These are phyloP conservation scores for Timema podura DNA, from an alignment of 2,888 invertebrate genomes.

Conservation along the genomic window DNA sequence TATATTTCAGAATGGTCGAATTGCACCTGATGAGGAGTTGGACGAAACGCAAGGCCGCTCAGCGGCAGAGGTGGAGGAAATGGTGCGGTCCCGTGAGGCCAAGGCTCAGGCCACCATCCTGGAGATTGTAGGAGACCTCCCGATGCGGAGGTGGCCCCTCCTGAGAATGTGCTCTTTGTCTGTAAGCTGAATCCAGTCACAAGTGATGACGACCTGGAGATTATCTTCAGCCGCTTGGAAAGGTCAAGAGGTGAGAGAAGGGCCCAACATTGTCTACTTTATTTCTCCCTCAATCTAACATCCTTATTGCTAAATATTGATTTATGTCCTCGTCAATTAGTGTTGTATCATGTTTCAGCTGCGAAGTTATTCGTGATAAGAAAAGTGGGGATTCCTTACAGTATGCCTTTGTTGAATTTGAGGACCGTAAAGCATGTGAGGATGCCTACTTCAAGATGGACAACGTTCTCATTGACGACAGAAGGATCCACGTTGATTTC, in stretches of 20 bases:
- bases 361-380: constrained; percentile 94
- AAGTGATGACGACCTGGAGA: constrained; percentile 93
- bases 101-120: constrained; percentile 95
- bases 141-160: constrained; percentile 97
- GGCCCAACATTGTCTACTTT: too few relatives aligned
- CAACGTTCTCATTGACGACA: constrained; percentile 97
- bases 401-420: constrained; percentile 98
- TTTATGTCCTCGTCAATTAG: constrained; percentile 30
- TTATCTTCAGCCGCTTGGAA: constrained; percentile 97
- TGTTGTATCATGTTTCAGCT: constrained; percentile 60
- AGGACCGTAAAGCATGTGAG: constrained; percentile 87
- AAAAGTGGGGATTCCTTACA: constrained; percentile 92
- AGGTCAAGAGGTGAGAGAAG: too few relatives aligned
- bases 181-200: constrained; percentile 99
- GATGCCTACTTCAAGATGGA: constrained; percentile 99
- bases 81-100: constrained; percentile 86
- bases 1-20: constrained; percentile 80
- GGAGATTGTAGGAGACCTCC: constrained; percentile 97
- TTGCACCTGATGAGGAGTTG: constrained; percentile 90
- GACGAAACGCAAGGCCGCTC: constrained; percentile 85
- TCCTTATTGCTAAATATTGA: constrained; percentile 2
- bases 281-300: neutral
- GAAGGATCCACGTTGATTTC: constrained; percentile 98
- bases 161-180: constrained; percentile 98
- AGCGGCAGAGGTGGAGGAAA: constrained; percentile 79